Base-by-base conservation (phyloP, 2,888 invertebrate species). In the Polia nebulosa region DNA sequence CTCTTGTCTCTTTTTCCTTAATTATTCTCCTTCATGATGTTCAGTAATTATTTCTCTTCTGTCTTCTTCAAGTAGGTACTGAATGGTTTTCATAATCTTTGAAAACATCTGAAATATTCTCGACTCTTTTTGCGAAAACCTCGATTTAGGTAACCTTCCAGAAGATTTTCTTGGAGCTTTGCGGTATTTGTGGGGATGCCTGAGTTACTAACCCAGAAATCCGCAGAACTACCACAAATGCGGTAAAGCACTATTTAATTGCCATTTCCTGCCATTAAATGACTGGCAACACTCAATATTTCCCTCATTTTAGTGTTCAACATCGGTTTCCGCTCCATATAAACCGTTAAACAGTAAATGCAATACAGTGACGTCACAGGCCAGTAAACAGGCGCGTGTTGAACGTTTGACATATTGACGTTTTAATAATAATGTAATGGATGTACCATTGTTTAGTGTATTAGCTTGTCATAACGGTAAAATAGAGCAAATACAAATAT, bases 371-470 rank as follows among this genome's bases (percentile, higher is more conserved):
- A 62, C 68, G 73, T 64, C 68, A 68, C n/a, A 41, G 6, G 9
- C 41, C 44, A 52, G 56, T 61, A 51, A 68, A 58, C 56, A 57
- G 68, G n/a, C 22, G 11, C 25, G 15, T 41, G 45, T 59, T 22
- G 45, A 63, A 45, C 29, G 41, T 55, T 59, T 59, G 76, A 63
- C 59, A 71, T 76, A 52, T 71, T 75, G 77, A 76, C 75, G 36
- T 57, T 63, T 29, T n/a, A 60, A 66, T 69, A 61, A 61, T 45
- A 62, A 11, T 27, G n/a, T 60, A 69, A 47, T 69, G 15, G 8
- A 44, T 36, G 22, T 22, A 41, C 20, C 36, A 53, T 53, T 57
- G 69, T 57, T 57, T 61, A 47, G 56, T 47, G 17, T 25, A 29
- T 36, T 60, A 61, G 77, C 13, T 58, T 49, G 15, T 45, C 51